Base-by-base conservation (phyloP, 2,113 vertebrate species). In the Cepphus grylle region DNA sequence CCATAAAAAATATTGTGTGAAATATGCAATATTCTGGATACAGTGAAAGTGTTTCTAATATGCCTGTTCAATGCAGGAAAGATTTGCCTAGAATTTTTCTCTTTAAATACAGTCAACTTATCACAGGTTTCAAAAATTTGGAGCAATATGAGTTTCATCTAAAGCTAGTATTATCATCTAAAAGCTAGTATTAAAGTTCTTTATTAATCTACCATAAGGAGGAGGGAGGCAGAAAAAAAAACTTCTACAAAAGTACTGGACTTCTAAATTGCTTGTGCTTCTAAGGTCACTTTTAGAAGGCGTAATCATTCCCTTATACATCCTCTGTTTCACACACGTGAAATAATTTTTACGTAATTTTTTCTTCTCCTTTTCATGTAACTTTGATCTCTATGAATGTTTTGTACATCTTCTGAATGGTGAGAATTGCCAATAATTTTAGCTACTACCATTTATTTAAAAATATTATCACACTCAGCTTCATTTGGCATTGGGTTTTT, bases 91-190 rank as follows among this genome's bases (percentile, higher is more conserved):
- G 73, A 90, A 72, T 32, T 72, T 85, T 92, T 95, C 40, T 95
- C 79, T 90, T 94, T 96, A 88, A 95, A 93, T 85, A 90, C 43
- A 55, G 13, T 86, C 40, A 79, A 55, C 96, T 96, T 71, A 76
- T 96, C 27, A 30, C 38, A 76, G 52, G 25, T 66, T 81, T 83
- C n/a, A 91, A 82, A 92, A 92, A 66, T 15, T 29, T 62, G 19
- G 27, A 85, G 43, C 36, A 89, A 56, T 81, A 22, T 47, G 47
- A 77, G 8, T 84, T 96, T 94, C 53, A 77, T 23, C 62, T 62
- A 65, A 90, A 70, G 23, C 76, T 83, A 53, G 23, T 70, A 82
- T 85, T 95, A 93, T 84, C 8, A 81, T 36, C 50, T 69, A 84
- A 95, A 84, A 58, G 5, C 50, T 88, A 65, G 23, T 81, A 83